Base-by-base conservation (phyloP, 2,888 invertebrate genomes). In the Mimumesa dahlbomi region DNA sequence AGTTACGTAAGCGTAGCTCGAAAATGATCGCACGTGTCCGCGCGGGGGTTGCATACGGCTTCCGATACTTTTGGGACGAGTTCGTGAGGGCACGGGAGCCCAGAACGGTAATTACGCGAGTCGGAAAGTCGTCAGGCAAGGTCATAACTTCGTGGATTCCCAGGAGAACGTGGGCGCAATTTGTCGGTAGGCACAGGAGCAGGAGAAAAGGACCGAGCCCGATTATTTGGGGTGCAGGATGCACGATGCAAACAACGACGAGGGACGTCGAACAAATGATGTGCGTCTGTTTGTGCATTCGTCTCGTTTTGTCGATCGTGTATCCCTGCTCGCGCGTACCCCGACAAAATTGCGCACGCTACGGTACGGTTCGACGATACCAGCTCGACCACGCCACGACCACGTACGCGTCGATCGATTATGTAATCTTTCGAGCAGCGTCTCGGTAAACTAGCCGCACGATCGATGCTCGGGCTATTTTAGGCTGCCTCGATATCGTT, bases 91-190 rank as follows among this genome's bases (percentile, higher is more conserved):
- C 77, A 73, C n/a, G n/a, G 45, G 71, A 68, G 77, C 79, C 79
- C 79, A 80, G 83, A 83, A 83, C 85, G 87, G 85, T 87, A 87
- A 87, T 87, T 87, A 87, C 84, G 79, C 79, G 80, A 85, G 85
- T 84, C 85, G 83, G 82, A 83, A 84, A 85, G 85, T 86, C 85
- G 83, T 82, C 81, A 83, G 82, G 76, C 77, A 79, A 77, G 85
- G 87, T 87, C 87, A 87, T 87, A 87, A 87, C 87, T 87, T 85
- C 77, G 84, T 64, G 56, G 65, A 80, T 76, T 83, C 87, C 87
- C 86, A 49, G 53, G 79, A 83, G 86, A 62, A 49, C 53, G 49
- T 72, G 73, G 72, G 76, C 82, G 85, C 87, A 86, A 87, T 87
- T 87, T 87, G 87, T 87, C 83, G 83, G 81, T 76, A 71, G 75